Percentiles rank a stretch among this genome's conserved stretches.
These are phyloP conservation scores for Phaetusa simplex DNA, from an alignment of 2,113 vertebrate species.

Conservation along the genomic window DNA sequence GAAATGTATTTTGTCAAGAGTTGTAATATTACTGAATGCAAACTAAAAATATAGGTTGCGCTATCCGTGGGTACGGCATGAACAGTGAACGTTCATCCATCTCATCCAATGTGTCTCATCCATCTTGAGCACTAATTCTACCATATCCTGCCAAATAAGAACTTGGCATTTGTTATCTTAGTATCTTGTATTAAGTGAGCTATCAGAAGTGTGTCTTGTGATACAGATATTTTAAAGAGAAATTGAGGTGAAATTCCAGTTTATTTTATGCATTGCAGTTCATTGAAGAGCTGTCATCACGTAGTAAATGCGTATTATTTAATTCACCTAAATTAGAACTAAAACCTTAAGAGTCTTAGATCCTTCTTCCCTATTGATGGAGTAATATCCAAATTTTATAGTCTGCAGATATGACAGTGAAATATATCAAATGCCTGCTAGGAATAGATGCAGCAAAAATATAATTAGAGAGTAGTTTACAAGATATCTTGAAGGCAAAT, in stretches of 20 bases:
- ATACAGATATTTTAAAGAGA: neutral
- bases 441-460: neutral
- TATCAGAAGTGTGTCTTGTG: neutral
- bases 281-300: neutral
- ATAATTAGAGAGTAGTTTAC: neutral
- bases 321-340: neutral
- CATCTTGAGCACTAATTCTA: neutral
- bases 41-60: neutral
- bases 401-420: neutral
- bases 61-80: accelerated
- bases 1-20: neutral
- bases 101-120: neutral
- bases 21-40: neutral
- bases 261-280: neutral
- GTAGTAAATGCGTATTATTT: neutral
- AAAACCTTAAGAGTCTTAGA: neutral
- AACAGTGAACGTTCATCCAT: neutral
- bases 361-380: neutral
- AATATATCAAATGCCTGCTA: neutral
- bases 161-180: neutral
- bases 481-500: neutral
- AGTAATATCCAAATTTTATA: neutral
- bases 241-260: neutral
- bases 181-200: neutral
- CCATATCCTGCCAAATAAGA: neutral